A percentile compares a stretch with the other conserved stretches of the same genome.
These are phyloP conservation scores for Deilephila elpenor DNA, from an alignment of 2,888 invertebrate species.

Conservation along the genomic window DNA sequence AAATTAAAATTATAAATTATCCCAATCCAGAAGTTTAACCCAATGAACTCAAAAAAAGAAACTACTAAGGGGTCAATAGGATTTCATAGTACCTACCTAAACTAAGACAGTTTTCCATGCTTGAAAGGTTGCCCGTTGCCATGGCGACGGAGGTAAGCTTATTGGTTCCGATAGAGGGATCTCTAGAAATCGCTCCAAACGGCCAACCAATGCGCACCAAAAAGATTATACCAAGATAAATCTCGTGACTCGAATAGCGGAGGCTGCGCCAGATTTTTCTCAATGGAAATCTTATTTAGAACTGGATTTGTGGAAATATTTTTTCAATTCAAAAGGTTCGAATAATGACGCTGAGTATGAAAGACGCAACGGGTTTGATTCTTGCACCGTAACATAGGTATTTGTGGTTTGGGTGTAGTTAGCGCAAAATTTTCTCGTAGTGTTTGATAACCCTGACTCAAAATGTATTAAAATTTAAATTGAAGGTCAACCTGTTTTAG, in stretches of 20 bases:
- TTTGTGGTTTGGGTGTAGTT: too few relatives aligned
- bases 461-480: too few relatives aligned
- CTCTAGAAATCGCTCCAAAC: background rate
- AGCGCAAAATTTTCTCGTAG: too few relatives aligned
- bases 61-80: too few relatives aligned
- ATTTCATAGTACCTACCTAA: too few relatives aligned
- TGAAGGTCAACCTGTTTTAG: background rate
- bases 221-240: conserved; percentile 11
- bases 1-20: too few relatives aligned
- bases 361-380: too few relatives aligned
- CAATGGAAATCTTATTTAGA: conserved; percentile 8
- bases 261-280: background rate
- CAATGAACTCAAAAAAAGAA: too few relatives aligned
- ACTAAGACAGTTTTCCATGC: background rate
- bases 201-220: conserved; percentile 4
- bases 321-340: background rate
- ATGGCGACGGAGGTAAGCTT: background rate
- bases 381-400: too few relatives aligned
- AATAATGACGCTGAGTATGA: background rate
- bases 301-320: background rate
- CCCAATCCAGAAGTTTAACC: too few relatives aligned
- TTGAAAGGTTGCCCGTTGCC: background rate
- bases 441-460: too few relatives aligned
- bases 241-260: background rate
- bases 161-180: conserved; percentile 9